Conservation (phyloP, 2,797 vertebrate genomes). For the Typhlichthys subterraneus region DNA sequence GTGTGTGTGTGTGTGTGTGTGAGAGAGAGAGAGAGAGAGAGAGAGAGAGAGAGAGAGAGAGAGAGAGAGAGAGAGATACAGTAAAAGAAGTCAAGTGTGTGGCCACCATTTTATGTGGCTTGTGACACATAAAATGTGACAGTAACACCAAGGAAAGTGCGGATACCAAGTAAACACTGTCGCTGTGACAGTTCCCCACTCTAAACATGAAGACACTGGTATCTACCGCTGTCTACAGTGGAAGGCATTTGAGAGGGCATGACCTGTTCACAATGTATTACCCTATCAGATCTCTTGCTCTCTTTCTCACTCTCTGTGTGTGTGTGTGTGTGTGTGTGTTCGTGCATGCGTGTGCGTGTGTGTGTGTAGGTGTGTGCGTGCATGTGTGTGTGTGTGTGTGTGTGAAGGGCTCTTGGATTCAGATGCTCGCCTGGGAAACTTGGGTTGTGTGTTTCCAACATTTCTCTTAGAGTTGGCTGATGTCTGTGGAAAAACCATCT, state of each 20-base stretch:
- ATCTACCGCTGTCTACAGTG: not conserved
- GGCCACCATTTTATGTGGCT: slow-evolving; percentile 3
- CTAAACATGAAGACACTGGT: slow-evolving; percentile 48
- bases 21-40: not conserved
- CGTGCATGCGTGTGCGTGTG: too few species aligned
- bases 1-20: not conserved
- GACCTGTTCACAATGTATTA: not conserved
- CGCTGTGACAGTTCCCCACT: slow-evolving; percentile 66
- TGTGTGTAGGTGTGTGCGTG: not conserved
- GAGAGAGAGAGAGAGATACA: not conserved
- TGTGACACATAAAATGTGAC: too few species aligned
- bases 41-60: not conserved
- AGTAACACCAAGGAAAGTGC: too few species aligned
- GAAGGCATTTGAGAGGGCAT: not conserved
- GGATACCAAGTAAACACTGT: too few species aligned
- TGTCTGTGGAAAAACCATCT: slow-evolving; percentile 1
- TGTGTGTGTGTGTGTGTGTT: not conserved
- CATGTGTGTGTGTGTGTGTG: not conserved
- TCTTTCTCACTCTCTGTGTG: too few species aligned
- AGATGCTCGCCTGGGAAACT: slow-evolving; percentile 31
- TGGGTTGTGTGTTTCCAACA: slow-evolving; percentile 26
- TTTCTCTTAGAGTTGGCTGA: slow-evolving; percentile 18
- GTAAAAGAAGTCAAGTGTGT: too few species aligned
- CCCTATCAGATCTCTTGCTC: too few species aligned
- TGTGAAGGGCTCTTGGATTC: slow-evolving; percentile 10